A percentile compares a stretch with the other conserved stretches of the same genome.
phyloP scores from a whole-genome alignment of 2,797 vertebrate species.

The Phrynocephalus guinanensis region DNA sequence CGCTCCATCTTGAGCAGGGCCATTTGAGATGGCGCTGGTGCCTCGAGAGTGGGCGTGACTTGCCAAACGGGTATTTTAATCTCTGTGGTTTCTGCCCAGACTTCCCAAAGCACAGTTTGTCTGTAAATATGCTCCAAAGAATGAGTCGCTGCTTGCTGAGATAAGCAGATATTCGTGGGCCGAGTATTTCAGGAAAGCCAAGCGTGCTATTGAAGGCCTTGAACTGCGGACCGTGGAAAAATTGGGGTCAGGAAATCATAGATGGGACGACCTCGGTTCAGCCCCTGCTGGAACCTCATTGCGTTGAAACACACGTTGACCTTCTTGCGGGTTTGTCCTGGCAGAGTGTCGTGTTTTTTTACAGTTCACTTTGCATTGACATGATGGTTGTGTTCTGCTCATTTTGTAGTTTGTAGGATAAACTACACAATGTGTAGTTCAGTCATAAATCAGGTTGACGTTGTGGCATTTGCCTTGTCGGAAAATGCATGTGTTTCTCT shows the following conservation, averaged over 20 bases:
- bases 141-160: conserved; percentile 40
- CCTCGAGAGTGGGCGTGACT: not conserved
- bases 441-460: not conserved
- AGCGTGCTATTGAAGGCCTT: conserved; percentile 15
- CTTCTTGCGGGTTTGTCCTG: not conserved
- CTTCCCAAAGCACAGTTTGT: conserved; percentile 26
- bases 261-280: not conserved
- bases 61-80: conserved; percentile 35
- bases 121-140: conserved; percentile 27
- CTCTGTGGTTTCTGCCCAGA: conserved; percentile 1
- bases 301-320: not conserved
- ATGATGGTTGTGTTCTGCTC: not conserved
- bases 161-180: not conserved
- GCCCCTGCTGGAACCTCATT: not conserved
- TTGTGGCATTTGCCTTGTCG: not conserved
- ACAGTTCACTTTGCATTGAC: no score
- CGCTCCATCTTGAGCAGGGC: not conserved
- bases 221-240: not conserved
- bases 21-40: not conserved
- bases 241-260: not conserved
- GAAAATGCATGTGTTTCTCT: not conserved
- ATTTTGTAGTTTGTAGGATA: not conserved
- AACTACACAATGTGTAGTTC: not conserved
- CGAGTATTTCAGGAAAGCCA: conserved; percentile 10
- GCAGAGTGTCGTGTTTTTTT: not conserved